Evolutionary conservation across 2,113 vertebrate genomes (phyloP), one percentile per base, ranked within the genome.

Genomic region (Dicaeum eximium): DNA sequence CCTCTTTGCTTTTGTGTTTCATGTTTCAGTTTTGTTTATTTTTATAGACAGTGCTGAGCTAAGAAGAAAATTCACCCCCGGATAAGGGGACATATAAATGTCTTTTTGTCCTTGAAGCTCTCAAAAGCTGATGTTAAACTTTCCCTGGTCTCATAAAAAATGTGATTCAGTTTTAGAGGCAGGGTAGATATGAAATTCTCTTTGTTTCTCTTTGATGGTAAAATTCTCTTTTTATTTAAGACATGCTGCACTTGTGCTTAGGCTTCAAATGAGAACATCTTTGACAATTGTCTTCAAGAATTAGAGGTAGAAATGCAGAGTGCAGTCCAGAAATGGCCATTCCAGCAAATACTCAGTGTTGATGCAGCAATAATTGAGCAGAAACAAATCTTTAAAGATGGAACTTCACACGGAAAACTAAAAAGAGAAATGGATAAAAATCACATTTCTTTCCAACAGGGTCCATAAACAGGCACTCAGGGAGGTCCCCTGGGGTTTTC

Each of bases 171-270:
- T 30, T 50, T 48, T 48, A 30, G 62, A 90, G 74, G 45, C 38
- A 79, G 58, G 58, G 74, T 38, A 82, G 50, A 50, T 38, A 48
- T 77, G 42, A 82, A 96, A 96, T 95, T 94, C 92, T 90, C 74
- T 95, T 95, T 93, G 86, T 73, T 92, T 70, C 56, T 53, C 82
- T 92, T 95, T 96, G 92, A 79, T 85, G 33, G 25, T 57, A 57
- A 82, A 87, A 95, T 87, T 91, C 66, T 87, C 64, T 70, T 95
- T 93, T 75, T 75, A 61, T 93, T 94, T 80, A 50, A 93, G 45
- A 51, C 15, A 7, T 3, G 5, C 35, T 92, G 27, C 42, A 44
- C 42, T 50, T 47, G 27, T 75, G 13, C 37, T 62, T 62, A 85
- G 33, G 48, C 65, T 88, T 89, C 90, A 85, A 72, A 82, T 40